These are phyloP conservation scores for Perodicticus potto DNA, from an alignment of 2,797 vertebrate species.

Conservation along the genomic window DNA sequence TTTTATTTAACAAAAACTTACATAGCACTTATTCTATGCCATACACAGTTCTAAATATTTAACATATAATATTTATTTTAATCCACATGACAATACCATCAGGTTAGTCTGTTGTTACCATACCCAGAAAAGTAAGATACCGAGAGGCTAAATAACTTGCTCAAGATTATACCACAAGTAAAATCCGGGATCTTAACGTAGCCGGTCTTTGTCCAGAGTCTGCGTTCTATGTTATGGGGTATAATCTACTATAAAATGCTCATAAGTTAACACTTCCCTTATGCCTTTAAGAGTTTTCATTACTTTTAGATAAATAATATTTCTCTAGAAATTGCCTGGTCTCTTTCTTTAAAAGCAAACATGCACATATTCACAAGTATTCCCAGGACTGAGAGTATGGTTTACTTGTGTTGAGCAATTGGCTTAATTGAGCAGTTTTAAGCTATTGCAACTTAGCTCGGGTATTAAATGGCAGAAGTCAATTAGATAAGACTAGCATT, in stretches of 20 bases:
- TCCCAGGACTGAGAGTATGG: not conserved
- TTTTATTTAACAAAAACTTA: constrained; percentile 23
- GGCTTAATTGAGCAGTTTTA: not conserved
- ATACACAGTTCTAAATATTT: not conserved
- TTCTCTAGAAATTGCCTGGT: not conserved
- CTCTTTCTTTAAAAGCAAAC: not conserved
- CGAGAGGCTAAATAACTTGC: not conserved
- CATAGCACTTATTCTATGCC: not conserved
- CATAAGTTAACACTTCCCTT: not conserved
- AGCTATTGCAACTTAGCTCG: not conserved
- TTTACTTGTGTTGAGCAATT: not conserved
- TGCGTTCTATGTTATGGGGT: not conserved
- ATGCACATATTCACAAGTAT: not conserved
- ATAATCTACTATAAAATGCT: not conserved
- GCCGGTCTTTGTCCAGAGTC: not conserved
- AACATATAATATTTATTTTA: constrained; percentile 21
- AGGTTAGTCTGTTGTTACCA: not conserved
- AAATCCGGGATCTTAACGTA: not conserved
- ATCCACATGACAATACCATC: not conserved
- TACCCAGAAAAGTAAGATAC: not conserved
- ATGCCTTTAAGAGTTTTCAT: not conserved
- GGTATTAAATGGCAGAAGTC: not conserved
- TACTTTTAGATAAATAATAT: constrained; percentile 32
- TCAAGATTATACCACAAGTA: not conserved
- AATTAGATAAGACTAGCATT: constrained; percentile 10